These are phyloP conservation scores for Lutjanus erythropterus DNA, from an alignment of 2,113 vertebrate species.

Conservation along the genomic window DNA sequence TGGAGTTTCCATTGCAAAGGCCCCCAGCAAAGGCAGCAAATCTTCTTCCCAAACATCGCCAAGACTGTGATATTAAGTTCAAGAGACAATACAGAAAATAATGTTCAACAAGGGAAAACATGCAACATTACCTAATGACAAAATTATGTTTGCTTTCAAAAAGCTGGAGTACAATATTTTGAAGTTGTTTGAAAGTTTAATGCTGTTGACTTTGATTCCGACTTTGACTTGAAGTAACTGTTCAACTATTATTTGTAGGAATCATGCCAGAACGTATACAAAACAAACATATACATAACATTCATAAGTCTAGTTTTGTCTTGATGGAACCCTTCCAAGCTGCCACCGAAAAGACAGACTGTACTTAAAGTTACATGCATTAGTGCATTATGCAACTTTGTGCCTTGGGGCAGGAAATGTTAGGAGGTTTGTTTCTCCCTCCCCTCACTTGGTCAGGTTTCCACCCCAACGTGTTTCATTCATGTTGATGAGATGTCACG, in stretches of 20 bases:
- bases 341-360: background rate
- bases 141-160: too few relatives aligned
- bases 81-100: too few relatives aligned
- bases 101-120: too few relatives aligned
- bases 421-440: background rate
- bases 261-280: background rate
- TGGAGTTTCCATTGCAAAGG: conserved; percentile 31
- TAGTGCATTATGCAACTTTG: background rate
- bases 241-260: background rate
- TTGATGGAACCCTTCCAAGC: background rate
- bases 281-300: background rate
- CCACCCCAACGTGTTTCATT: background rate
- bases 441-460: background rate
- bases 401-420: conserved; percentile 18
- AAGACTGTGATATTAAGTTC: background rate
- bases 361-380: conserved; percentile 1
- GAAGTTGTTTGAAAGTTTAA: background rate
- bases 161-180: background rate
- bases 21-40: background rate
- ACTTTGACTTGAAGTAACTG: background rate
- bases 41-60: background rate
- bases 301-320: background rate
- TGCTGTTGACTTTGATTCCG: background rate
- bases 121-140: too few relatives aligned
- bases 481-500: background rate